Evolutionary conservation across 2,113 vertebrate species (phyloP), one percentile per base, ranked within the genome.

Genomic region (Alces alces): DNA sequence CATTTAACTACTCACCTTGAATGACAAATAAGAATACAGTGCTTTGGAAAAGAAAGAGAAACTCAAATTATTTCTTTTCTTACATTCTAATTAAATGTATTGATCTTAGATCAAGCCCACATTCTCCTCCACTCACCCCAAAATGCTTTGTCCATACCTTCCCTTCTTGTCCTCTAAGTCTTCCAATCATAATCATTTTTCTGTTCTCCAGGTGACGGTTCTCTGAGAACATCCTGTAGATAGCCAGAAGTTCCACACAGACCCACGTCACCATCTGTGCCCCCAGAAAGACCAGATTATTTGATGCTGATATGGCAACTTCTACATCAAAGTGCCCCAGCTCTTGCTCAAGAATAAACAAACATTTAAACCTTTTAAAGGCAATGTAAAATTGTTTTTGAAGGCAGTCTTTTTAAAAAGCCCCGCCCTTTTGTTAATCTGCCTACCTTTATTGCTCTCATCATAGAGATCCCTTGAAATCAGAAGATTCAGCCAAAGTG

Each of bases 271-370:
- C 52, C 54, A 52, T 73, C 21, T 7, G 2, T 15, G 43, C 27
- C 83, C 70, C 33, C 17, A 85, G n/a, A 39, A 89, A 39, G 58
- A 19, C 89, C 27, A 27, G 25, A 52, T 19, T 43, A 52, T 76
- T 86, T 60, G 55, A 90, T 50, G 87, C 64, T 95, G 61, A 82
- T 50, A 54, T 61, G 94, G 57, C 28, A 78, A 36, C 19, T 7
- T 93, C 60, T 52, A 94, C 96, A 86, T 97, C 76, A 95, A 98
- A 89, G 86, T 17, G 23, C 36, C n/a, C 86, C 91, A 78, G 36
- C 64, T 96, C 91, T 86, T 97, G 97, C 66, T 66, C 91, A 96
- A 73, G 50, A 94, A 87, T 73, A 78, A 86, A 52, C 27, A 58
- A 79, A 86, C 36, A 50, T 15, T 45, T 88, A 70, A 79, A 66